phyloP scores from a whole-genome alignment of 2,888 invertebrate species.

The Mythimna loreyi region DNA sequence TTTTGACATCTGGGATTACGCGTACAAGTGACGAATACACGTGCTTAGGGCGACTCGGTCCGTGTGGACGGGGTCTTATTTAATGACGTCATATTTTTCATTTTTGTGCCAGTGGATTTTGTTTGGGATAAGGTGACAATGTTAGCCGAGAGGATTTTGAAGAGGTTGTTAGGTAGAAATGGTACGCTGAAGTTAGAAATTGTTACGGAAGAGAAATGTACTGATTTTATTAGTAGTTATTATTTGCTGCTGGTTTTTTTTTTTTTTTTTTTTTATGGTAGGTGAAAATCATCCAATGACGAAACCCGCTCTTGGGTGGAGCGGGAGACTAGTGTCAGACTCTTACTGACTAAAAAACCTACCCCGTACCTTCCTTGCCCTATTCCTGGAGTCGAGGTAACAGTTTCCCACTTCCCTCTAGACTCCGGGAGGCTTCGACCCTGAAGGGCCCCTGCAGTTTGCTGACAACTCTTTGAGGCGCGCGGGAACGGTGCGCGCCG shows the following conservation, averaged over 20 bases:
- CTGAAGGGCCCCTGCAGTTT: no score
- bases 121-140: conserved; percentile 32
- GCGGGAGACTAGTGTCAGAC: no score
- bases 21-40: conserved; percentile 70
- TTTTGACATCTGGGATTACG: conserved; percentile 75
- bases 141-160: conserved; percentile 35
- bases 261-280: neutral
- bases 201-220: neutral
- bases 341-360: no score
- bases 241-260: neutral
- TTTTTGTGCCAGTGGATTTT: conserved; percentile 46
- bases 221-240: conserved; percentile 1
- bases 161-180: conserved; percentile 27
- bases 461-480: no score
- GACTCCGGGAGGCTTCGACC: no score
- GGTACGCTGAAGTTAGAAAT: conserved; percentile 2
- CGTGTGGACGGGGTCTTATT: conserved; percentile 55
- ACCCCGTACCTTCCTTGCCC: no score
- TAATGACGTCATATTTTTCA: conserved; percentile 64
- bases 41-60: conserved; percentile 63
- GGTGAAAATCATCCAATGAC: no score
- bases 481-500: no score
- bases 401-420: no score
- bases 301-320: no score
- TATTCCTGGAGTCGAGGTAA: no score